Evolutionary conservation across 2,797 vertebrate genomes (phyloP), one percentile per base, ranked within the genome.

Genomic region (Crenuchus spilurus): DNA sequence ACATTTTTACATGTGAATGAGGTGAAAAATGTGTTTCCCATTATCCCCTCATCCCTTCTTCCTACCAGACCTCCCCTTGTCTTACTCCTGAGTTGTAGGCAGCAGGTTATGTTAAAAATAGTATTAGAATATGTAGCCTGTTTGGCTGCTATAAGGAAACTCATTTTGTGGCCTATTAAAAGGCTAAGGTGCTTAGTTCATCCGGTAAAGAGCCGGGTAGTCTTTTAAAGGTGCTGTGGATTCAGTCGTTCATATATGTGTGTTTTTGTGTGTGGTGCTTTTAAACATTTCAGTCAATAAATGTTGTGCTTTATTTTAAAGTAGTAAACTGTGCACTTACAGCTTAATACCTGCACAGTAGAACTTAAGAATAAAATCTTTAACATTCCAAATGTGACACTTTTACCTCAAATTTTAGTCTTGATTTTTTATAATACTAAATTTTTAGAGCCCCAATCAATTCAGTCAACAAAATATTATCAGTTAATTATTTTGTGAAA

Each of bases 261-360:
- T 35, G 57, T 51, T 54, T 57, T 67, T 64, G 42, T 28, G 55
- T 62, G 41, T 28, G 41, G 20, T 41, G 26, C 57, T 42, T 74
- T 42, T 74, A 74, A 62, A 4, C 26, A 31, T 52, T 58, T 73
- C 51, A 70, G 30, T 77, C 11, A 80, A 72, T 66, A 44, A 76
- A 33, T 74, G 18, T n/a, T 31, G 52, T 55, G 52, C 1, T 55
- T 55, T 31, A 55, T 30, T 37, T 18, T 33, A 13, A 28, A 33
- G 14, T 39, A 37, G 14, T 18, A 28, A 64, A 64, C 28, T 49
- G 1, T 62, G 49, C 5, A 20, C 9, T 57, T 44, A 46, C 26
- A 41, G 0, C 20, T 44, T 48, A 13, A 58, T 16, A 67, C 55
- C 83, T 85, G 82, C 74, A 84, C 67, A 77, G 26, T 78, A 84